Percentiles rank a stretch among this genome's conserved stretches.
phyloP scores from a whole-genome alignment of 2,113 vertebrate species.

The Toxotes jaculatrix region DNA sequence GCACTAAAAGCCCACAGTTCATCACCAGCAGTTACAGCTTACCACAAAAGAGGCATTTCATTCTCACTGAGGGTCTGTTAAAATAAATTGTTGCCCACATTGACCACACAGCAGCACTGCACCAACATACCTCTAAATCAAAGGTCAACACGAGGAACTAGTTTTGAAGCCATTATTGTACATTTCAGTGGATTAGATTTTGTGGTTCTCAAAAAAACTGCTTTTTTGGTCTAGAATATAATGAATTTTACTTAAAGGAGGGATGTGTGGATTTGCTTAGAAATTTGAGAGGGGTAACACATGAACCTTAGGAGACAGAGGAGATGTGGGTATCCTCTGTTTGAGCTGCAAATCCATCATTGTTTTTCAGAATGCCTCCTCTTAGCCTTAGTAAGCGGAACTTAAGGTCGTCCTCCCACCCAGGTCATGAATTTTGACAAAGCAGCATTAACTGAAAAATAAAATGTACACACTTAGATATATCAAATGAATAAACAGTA shows the following conservation, averaged over 20 bases:
- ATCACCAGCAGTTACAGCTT: slow-evolving; percentile 61
- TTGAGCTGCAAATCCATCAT: not conserved
- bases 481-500: not conserved
- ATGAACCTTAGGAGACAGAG: not conserved
- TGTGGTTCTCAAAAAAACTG: not conserved
- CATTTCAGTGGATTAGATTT: not conserved
- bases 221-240: not conserved
- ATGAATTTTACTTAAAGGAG: not conserved
- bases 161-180: not conserved
- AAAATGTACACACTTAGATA: not conserved
- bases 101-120: slow-evolving; percentile 37
- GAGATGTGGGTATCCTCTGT: not conserved
- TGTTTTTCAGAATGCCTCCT: not conserved
- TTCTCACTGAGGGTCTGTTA: slow-evolving; percentile 53
- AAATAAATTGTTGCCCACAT: slow-evolving; percentile 57
- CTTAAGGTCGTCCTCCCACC: not conserved
- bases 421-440: not conserved
- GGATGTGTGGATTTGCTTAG: not conserved
- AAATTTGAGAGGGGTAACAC: not conserved
- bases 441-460: not conserved
- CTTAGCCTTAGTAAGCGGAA: not conserved
- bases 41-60: slow-evolving; percentile 60
- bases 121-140: slow-evolving; percentile 14
- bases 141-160: slow-evolving; percentile 14
- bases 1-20: slow-evolving; percentile 71